These are phyloP conservation scores for Bellardia bayeri DNA, from an alignment of 2,888 invertebrate genomes.

Conservation along the genomic window DNA sequence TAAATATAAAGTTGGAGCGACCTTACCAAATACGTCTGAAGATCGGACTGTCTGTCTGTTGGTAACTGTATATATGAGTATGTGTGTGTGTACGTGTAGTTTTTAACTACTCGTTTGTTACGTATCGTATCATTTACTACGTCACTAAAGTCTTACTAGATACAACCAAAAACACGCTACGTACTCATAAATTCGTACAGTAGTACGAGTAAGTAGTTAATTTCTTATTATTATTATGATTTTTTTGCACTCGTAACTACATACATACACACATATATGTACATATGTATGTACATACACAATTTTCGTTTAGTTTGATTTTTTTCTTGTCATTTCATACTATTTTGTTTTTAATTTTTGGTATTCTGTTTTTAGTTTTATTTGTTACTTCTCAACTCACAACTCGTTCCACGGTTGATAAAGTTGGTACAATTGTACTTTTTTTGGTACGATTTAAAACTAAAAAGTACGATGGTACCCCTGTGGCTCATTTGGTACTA, in stretches of 20 bases:
- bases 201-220: background rate
- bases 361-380: conserved; percentile 6
- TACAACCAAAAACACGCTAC: conserved; percentile 19
- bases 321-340: conserved; percentile 36
- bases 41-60: conserved; percentile 17
- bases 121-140: conserved; percentile 60
- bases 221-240: conserved; percentile 24
- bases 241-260: background rate
- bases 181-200: conserved; percentile 6
- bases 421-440: too few relatives aligned
- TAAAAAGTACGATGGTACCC: too few relatives aligned
- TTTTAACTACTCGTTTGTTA: conserved; percentile 66
- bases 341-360: background rate
- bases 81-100: conserved; percentile 6
- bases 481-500: too few relatives aligned
- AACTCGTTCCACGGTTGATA: too few relatives aligned
- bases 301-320: conserved; percentile 16
- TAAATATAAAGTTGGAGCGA: conserved; percentile 61
- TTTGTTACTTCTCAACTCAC: conserved; percentile 27
- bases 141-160: conserved; percentile 44
- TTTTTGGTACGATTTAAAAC: too few relatives aligned
- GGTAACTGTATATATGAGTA: background rate
- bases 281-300: background rate
- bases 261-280: too few relatives aligned
- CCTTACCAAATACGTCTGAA: conserved; percentile 69